phyloP scores from a whole-genome alignment of 2,113 vertebrate genomes.

The Acrocephalus arundinaceus region DNA sequence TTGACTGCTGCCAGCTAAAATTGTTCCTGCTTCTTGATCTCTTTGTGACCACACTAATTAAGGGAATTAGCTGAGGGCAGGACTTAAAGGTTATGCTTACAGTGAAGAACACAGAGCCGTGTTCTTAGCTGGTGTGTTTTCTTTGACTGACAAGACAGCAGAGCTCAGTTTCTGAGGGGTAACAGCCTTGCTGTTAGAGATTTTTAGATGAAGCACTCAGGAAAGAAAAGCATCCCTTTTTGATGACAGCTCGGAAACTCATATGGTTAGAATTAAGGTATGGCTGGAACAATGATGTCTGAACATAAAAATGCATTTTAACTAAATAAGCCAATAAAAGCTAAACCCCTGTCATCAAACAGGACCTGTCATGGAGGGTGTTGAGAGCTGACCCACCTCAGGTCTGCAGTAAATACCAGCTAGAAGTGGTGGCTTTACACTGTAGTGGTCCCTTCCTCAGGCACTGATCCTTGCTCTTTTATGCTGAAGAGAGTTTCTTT shows the following conservation, averaged over 20 bases:
- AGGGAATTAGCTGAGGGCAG: not conserved
- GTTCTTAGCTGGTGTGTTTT: not conserved
- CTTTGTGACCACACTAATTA: not conserved
- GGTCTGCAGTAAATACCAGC: not conserved
- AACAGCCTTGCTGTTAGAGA: not conserved
- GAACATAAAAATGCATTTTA: not conserved
- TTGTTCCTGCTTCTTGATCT: not conserved
- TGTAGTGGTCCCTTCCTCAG: not conserved
- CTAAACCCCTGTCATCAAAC: not conserved
- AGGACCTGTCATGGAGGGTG: accelerated
- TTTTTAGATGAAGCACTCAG: not conserved
- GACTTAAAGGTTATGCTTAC: not conserved
- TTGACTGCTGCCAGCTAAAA: not conserved
- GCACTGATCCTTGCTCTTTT: too few species aligned
- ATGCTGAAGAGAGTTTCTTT: not conserved
- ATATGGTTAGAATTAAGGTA: not conserved
- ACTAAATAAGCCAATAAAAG: not conserved
- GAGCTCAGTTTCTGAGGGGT: not conserved
- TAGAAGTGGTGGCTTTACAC: not conserved
- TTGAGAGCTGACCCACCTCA: not conserved
- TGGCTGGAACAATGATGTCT: not conserved
- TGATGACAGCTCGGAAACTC: not conserved
- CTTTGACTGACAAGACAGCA: not conserved
- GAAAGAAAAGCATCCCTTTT: not conserved
- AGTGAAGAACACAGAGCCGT: not conserved